phyloP scores from a whole-genome alignment of 2,888 invertebrate genomes.

The Acanthococcus lagerstroemiae region DNA sequence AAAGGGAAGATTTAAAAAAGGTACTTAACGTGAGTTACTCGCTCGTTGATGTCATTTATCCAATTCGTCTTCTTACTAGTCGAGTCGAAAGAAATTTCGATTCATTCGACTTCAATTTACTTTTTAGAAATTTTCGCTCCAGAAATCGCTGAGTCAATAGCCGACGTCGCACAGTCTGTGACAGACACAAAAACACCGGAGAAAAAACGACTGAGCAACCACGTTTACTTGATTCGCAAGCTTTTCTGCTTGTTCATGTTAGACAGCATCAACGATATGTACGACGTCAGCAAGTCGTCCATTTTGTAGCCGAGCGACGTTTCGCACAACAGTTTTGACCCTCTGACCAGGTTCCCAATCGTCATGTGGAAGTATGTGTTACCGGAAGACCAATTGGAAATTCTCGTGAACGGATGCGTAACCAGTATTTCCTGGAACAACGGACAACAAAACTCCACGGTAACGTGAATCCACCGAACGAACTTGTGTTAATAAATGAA shows the following conservation, averaged over 20 bases:
- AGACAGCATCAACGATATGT: constrained; percentile 95
- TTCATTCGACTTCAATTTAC: neutral
- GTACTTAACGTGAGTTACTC: too few species aligned
- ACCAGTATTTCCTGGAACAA: constrained; percentile 79
- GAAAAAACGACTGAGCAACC: neutral
- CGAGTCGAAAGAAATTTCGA: neutral
- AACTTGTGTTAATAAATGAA: neutral
- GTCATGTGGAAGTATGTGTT: constrained; percentile 99
- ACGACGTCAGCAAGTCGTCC: constrained; percentile 98
- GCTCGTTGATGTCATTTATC: too few species aligned
- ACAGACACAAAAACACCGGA: neutral
- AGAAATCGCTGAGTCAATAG: too few species aligned
- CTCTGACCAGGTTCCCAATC: constrained; percentile 95
- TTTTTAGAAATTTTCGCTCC: too few species aligned
- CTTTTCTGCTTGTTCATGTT: constrained; percentile 87
- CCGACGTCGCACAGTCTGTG: neutral
- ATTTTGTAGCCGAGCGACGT: constrained; percentile 99
- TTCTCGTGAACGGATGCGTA: constrained; percentile 96
- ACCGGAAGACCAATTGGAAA: constrained; percentile 99
- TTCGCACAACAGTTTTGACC: constrained; percentile 93
- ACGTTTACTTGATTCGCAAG: constrained; percentile 25
- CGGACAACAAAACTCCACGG: constrained; percentile 33
- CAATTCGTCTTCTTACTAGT: too few species aligned
- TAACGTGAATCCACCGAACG: neutral
- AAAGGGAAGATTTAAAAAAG: neutral